A percentile compares a stretch with the other conserved stretches of the same genome.
phyloP scores from a whole-genome alignment of 1,140 invertebrate species.

The Aleiodes sp. region DNA sequence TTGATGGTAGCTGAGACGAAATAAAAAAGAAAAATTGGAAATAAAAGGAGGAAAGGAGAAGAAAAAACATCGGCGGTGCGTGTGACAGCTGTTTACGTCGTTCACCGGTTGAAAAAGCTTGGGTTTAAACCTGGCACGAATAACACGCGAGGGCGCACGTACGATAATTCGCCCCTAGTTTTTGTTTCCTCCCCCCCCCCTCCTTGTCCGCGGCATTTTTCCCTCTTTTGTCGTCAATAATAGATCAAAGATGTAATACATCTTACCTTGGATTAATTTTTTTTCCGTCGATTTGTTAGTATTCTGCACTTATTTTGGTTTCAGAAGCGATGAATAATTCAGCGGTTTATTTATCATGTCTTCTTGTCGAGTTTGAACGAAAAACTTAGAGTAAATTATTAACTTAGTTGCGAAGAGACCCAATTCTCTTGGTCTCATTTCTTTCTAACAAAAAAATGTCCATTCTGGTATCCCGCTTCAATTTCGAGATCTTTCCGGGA shows the following conservation, averaged over 20 bases:
- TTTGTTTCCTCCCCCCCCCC: background rate
- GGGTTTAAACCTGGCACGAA: constrained; percentile 15
- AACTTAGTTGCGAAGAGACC: too few relatives aligned
- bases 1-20: constrained; percentile 10
- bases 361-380: too few relatives aligned
- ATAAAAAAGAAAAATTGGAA: background rate
- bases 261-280: constrained; percentile 7
- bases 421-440: too few relatives aligned
- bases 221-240: constrained; percentile 22
- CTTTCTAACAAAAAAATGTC: too few relatives aligned
- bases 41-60: background rate
- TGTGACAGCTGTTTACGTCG: constrained; percentile 37
- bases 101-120: constrained; percentile 23
- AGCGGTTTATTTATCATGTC: too few relatives aligned
- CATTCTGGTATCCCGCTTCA: too few relatives aligned
- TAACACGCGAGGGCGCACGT: constrained; percentile 19
- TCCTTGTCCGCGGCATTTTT: background rate
- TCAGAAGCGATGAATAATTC: too few relatives aligned
- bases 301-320: background rate
- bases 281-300: too few relatives aligned
- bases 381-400: too few relatives aligned
- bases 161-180: too few relatives aligned
- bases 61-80: background rate
- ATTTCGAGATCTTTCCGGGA: too few relatives aligned
- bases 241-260: constrained; percentile 21